phyloP scores from a whole-genome alignment of 2,113 vertebrate species.

The Ondatra zibethicus region DNA sequence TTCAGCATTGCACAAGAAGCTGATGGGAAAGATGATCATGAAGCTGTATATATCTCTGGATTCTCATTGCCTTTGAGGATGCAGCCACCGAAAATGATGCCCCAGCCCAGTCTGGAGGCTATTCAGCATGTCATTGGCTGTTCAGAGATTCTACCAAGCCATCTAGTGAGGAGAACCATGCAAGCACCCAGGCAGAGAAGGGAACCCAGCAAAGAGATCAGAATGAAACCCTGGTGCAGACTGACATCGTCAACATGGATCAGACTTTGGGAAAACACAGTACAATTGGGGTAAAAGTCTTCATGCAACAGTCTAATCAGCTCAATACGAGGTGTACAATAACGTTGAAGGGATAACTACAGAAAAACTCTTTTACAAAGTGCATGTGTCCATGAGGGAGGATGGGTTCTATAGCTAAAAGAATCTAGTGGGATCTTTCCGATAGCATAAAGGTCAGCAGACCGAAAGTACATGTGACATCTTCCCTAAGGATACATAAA shows the following conservation, averaged over 20 bases:
- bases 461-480: too few species aligned
- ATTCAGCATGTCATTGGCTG: background rate
- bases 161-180: background rate
- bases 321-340: background rate
- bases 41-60: background rate
- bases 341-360: background rate
- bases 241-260: background rate
- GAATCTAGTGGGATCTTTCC: background rate
- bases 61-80: background rate
- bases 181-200: background rate
- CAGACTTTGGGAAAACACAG: background rate
- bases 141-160: background rate
- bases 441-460: background rate
- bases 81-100: background rate
- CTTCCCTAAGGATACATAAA: background rate
- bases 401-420: background rate
- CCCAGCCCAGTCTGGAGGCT: background rate
- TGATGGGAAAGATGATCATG: too few species aligned
- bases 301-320: too few species aligned
- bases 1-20: background rate
- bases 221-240: background rate
- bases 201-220: background rate
- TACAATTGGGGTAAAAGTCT: background rate
- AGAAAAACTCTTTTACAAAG: background rate
- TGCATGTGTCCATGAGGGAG: background rate